Evolutionary conservation across 2,888 invertebrate genomes (phyloP).

Genomic region (Maniola hyperantus): DNA sequence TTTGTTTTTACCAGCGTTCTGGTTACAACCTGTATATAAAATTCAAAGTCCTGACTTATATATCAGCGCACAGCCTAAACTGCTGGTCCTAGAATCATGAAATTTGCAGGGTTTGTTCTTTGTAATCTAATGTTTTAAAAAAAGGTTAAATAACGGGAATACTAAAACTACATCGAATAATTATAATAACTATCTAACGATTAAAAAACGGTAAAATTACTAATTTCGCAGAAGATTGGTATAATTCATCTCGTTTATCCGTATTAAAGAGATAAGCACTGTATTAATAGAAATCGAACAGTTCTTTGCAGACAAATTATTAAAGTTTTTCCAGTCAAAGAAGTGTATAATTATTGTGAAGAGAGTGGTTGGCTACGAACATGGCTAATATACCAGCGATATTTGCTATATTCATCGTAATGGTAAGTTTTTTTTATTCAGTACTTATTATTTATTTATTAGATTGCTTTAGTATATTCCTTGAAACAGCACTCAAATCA

Average conservation of each 20-base stretch:
- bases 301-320: slow-evolving; percentile 66
- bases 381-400: slow-evolving; percentile 53
- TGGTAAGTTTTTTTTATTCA: slow-evolving; percentile 56
- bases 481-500: too few species aligned
- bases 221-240: slow-evolving; percentile 42
- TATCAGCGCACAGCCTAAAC: too few species aligned
- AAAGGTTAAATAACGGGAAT: slow-evolving; percentile 1
- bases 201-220: slow-evolving; percentile 14
- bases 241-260: slow-evolving; percentile 17
- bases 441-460: too few species aligned
- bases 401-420: slow-evolving; percentile 47
- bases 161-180: neutral
- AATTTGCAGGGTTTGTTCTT: too few species aligned
- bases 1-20: too few species aligned
- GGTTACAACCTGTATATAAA: too few species aligned
- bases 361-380: slow-evolving; percentile 48
- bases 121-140: too few species aligned
- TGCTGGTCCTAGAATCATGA: too few species aligned
- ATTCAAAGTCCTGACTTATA: too few species aligned
- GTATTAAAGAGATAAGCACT: slow-evolving; percentile 10
- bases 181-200: too few species aligned
- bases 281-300: slow-evolving; percentile 42
- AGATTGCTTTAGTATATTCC: too few species aligned
- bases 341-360: slow-evolving; percentile 49
- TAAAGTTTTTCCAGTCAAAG: slow-evolving; percentile 64